Conservation (phyloP, 2,113 vertebrate species). For the Vimba vimba region DNA sequence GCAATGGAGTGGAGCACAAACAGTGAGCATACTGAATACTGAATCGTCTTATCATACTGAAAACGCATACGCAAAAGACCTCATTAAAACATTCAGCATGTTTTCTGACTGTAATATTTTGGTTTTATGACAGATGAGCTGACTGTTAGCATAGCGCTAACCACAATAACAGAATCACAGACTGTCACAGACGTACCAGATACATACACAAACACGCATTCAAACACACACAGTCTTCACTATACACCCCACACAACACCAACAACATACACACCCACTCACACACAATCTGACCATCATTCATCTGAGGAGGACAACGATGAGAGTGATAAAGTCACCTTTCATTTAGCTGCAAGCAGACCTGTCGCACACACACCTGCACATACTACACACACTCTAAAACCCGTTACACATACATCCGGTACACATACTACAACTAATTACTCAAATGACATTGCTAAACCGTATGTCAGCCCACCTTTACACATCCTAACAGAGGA, state of each 20-base stretch:
- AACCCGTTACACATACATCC: neutral
- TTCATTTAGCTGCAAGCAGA: neutral
- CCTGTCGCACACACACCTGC: neutral
- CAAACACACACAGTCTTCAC: neutral
- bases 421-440: neutral
- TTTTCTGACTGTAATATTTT: neutral
- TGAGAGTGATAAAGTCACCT: constrained; percentile 22
- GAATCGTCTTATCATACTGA: neutral
- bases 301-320: constrained; percentile 22
- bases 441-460: neutral
- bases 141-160: neutral
- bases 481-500: constrained; percentile 5
- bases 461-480: neutral
- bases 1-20: neutral
- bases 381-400: neutral
- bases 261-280: neutral
- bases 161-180: constrained; percentile 3
- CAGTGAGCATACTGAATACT: constrained; percentile 32
- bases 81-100: neutral
- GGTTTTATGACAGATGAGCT: constrained; percentile 30
- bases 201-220: neutral
- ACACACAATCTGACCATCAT: constrained; percentile 5
- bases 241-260: neutral
- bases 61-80: neutral
- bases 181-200: neutral